Percentiles rank a stretch among this genome's conserved stretches.
Evolutionary conservation across 1,140 invertebrate species (phyloP).

Genomic region (Heterodera schachtii): DNA sequence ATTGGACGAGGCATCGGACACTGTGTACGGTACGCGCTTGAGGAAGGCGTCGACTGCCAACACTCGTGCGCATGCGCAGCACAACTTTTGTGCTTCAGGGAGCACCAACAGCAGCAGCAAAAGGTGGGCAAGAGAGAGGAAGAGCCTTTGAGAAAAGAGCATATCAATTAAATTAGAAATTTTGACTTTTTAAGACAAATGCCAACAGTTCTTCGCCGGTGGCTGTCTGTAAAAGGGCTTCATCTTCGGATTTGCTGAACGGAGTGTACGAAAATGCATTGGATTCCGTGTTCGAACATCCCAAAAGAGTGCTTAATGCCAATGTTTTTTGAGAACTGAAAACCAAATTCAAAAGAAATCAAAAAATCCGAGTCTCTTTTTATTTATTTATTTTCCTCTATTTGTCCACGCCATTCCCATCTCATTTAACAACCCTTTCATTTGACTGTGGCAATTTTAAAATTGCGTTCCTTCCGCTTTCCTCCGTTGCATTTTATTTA

Average conservation of each 20-base stretch:
- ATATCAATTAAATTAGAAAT: background rate
- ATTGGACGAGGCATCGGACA: background rate
- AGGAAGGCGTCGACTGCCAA: background rate
- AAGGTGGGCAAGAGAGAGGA: background rate
- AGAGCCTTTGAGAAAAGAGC: background rate
- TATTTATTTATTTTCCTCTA: background rate
- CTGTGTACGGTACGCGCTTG: background rate
- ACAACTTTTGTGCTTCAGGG: conserved; percentile 11
- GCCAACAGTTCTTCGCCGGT: background rate
- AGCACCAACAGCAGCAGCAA: background rate
- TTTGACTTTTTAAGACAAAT: background rate
- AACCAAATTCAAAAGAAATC: background rate
- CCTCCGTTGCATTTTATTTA: too few species aligned
- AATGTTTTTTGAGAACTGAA: background rate
- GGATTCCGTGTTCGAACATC: background rate
- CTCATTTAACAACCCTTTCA: too few species aligned
- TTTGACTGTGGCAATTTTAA: too few species aligned
- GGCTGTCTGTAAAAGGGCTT: conserved; percentile 6
- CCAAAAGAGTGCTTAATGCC: background rate
- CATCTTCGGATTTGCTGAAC: conserved; percentile 1
- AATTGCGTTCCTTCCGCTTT: too few species aligned
- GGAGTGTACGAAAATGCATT: conserved; percentile 2
- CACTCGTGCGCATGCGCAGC: conserved; percentile 7
- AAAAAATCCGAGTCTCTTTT: background rate
- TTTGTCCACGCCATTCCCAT: background rate